Evolutionary conservation across 2,888 invertebrate genomes (phyloP), one percentile per base, ranked within the genome.

Genomic region (Dichetophora obliterata): DNA sequence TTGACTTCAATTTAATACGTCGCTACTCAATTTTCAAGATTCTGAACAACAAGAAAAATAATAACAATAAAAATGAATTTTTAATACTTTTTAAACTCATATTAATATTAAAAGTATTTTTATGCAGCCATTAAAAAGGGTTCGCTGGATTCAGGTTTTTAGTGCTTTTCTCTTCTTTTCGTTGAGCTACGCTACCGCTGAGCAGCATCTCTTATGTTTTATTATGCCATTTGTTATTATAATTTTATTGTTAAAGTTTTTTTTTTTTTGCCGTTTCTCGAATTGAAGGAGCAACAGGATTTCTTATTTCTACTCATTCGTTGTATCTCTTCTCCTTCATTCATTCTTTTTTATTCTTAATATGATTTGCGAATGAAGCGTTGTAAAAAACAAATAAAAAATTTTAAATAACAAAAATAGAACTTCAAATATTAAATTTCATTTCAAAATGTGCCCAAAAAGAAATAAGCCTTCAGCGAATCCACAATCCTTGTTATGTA

Each of bases 401-500:
- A 54, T 54, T 43, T 43, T 11, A 6, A 11, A 43, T 43, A 43
- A 43, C 6, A 43, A 54, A 52, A 52, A 52, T n/a, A 19, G 22
- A n/a, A 54, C 1, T 22, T 54, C 5, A n/a, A 3, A 54, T 6
- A 22, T n/a, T 2, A 34, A 5, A n/a, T n/a, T n/a, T 3, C 43
- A 50, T 50, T 77, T 82, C 83, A 86, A 80, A 88, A 87, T 63
- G 84, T 83, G 66, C 87, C 86, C 19, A 89, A 82, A 77, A 88
- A 88, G 77, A 89, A 87, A 81, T 87, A 88, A 1, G 86, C 84
- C 78, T 88, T 88, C 3, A 89, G 81, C 5, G 87, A 87, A 74
- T 89, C 88, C 31, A 87, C 84, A 78, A 89, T 88, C 70, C 84
- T 82, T 69, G 84, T 83, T 75, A 88, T 82, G 75, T 88, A 85